phyloP scores from a whole-genome alignment of 1,140 invertebrate genomes.

The Watersipora subatra region DNA sequence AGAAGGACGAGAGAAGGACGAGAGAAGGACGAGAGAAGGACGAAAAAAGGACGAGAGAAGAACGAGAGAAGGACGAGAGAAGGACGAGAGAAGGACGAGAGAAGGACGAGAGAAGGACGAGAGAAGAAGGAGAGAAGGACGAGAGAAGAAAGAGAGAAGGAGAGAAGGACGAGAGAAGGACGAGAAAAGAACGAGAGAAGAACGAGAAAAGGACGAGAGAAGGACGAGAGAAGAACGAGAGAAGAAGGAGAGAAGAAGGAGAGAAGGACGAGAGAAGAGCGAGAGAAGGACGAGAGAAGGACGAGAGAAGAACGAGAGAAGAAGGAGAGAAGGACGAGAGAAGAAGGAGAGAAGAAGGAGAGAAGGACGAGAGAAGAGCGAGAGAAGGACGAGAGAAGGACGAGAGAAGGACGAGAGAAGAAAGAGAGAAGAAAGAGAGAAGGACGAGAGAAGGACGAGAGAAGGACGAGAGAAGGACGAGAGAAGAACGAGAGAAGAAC shows the following conservation, averaged over 20 bases:
- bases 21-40: too few relatives aligned
- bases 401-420: too few relatives aligned
- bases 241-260: slow-evolving; percentile 5
- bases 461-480: not conserved
- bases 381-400: too few relatives aligned
- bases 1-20: not conserved
- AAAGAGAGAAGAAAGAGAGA: not conserved
- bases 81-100: not conserved
- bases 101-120: slow-evolving; percentile 6
- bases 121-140: not conserved
- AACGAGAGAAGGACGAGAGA: not conserved
- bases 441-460: not conserved
- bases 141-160: not conserved
- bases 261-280: too few relatives aligned
- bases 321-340: not conserved
- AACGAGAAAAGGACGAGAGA: too few relatives aligned
- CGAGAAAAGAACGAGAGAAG: too few relatives aligned
- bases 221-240: too few relatives aligned
- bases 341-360: not conserved
- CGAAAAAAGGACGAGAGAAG: too few relatives aligned
- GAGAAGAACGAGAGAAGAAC: too few relatives aligned
- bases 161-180: slow-evolving; percentile 5
- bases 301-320: too few relatives aligned
- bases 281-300: too few relatives aligned
- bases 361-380: too few relatives aligned